These are phyloP conservation scores for Drosophila lacertosa DNA, from an alignment of 1,140 invertebrate genomes.

Conservation along the genomic window DNA sequence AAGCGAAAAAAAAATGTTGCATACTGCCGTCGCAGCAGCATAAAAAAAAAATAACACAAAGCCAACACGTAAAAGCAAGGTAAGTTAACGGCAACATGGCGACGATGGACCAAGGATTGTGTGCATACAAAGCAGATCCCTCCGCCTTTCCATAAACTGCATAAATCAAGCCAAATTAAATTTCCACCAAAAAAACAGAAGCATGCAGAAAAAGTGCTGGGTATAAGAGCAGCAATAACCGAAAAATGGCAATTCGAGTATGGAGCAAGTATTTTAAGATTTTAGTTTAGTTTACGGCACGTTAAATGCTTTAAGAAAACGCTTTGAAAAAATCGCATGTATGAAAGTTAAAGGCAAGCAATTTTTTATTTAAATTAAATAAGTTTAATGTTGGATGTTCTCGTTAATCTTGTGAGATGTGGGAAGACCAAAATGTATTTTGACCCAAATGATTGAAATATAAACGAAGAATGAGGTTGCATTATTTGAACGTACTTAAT, in stretches of 20 bases:
- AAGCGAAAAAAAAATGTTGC: conserved; percentile 20
- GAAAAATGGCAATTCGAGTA: conserved; percentile 49
- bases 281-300: conserved; percentile 49
- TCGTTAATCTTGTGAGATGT: background rate
- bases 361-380: background rate
- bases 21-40: conserved; percentile 5
- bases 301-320: conserved; percentile 53
- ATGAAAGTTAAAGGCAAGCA: conserved; percentile 4
- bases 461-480: background rate
- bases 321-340: conserved; percentile 2
- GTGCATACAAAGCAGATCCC: conserved; percentile 54
- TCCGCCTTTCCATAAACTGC: conserved; percentile 48
- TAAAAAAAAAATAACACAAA: conserved; percentile 35
- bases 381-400: background rate
- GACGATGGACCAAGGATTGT: conserved; percentile 44
- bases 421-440: background rate
- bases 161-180: conserved; percentile 81
- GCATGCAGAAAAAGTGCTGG: conserved; percentile 17
- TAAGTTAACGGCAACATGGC: conserved; percentile 60
- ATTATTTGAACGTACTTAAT: no score
- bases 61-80: conserved; percentile 50
- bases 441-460: background rate
- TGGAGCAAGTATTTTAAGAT: conserved; percentile 58
- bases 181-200: conserved; percentile 49
- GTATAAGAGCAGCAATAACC: conserved; percentile 18